Evolutionary conservation across 2,888 invertebrate species (phyloP).

Genomic region (Trissolcus brochymenae): DNA sequence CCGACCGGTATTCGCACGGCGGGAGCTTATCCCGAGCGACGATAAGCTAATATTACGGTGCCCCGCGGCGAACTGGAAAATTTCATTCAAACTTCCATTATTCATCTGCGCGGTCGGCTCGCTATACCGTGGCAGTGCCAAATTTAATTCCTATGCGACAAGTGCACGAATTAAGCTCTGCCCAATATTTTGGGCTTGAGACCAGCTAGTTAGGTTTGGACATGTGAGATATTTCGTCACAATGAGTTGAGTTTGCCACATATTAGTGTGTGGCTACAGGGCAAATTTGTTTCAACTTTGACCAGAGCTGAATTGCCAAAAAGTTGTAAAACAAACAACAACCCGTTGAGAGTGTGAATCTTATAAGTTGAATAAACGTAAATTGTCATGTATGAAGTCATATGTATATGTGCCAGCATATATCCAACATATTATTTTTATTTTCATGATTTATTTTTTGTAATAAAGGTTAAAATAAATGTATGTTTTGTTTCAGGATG

Average conservation of each 20-base stretch:
- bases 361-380: no score
- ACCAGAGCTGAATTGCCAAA: no score
- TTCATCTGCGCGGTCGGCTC: conserved; percentile 67
- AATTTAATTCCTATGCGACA: conserved; percentile 70
- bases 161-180: conserved; percentile 68
- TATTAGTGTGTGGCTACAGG: conserved; percentile 9
- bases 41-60: conserved; percentile 75
- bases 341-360: no score
- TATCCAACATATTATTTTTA: no score
- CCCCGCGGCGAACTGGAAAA: conserved; percentile 76
- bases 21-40: conserved; percentile 63
- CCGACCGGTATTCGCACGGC: conserved; percentile 40
- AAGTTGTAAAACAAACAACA: no score
- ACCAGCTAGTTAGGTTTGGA: conserved; percentile 11
- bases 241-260: conserved; percentile 11
- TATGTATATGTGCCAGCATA: no score
- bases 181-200: conserved; percentile 35
- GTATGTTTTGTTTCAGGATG: no score
- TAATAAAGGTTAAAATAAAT: no score
- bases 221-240: conserved; percentile 28
- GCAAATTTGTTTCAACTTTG: no score
- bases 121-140: conserved; percentile 48
- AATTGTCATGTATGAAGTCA: no score
- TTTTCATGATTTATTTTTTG: no score
- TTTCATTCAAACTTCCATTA: conserved; percentile 76